A percentile compares a stretch with the other conserved stretches of the same genome.
Conservation (phyloP, 2,113 vertebrate genomes). For the Gymnocephalus cernua region DNA sequence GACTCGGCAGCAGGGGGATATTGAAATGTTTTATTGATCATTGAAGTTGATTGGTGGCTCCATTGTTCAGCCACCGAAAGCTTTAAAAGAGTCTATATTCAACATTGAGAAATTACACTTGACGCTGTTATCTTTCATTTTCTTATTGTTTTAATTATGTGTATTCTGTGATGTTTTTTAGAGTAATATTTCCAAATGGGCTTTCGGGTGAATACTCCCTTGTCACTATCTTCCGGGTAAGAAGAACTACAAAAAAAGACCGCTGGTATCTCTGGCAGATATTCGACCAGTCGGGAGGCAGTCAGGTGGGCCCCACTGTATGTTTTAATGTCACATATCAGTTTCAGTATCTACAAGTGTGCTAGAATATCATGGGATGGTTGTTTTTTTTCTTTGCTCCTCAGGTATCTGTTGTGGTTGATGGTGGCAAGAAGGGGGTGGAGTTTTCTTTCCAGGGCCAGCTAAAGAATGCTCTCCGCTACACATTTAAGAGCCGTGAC, state of each 20-base stretch:
- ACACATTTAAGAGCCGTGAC: conserved; percentile 93
- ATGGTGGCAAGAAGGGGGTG: conserved; percentile 91
- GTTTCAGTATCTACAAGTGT: background rate
- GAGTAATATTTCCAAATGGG: conserved; percentile 90
- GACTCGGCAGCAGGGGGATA: conserved; percentile 43
- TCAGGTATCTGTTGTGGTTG: conserved; percentile 91
- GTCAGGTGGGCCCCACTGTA: conserved; percentile 84
- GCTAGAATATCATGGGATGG: too few relatives aligned
- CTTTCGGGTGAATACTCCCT: conserved; percentile 91
- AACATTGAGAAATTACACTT: conserved; percentile 26
- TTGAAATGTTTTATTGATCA: conserved; percentile 73
- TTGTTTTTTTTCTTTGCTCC: conserved; percentile 9
- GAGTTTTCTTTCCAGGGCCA: conserved; percentile 88
- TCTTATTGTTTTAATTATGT: background rate
- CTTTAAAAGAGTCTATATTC: conserved; percentile 12
- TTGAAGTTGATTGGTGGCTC: conserved; percentile 56
- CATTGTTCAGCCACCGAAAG: conserved; percentile 48
- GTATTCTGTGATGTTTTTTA: conserved; percentile 61
- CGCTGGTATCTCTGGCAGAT: conserved; percentile 97
- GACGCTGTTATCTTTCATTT: conserved; percentile 14
- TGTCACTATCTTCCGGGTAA: conserved; percentile 88
- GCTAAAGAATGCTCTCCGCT: conserved; percentile 86
- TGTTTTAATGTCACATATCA: conserved; percentile 8
- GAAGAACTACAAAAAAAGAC: conserved; percentile 92
- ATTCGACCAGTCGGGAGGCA: conserved; percentile 87